Base-by-base conservation (phyloP, 2,113 vertebrate species). In the Pseudorectes ferrugineus region DNA sequence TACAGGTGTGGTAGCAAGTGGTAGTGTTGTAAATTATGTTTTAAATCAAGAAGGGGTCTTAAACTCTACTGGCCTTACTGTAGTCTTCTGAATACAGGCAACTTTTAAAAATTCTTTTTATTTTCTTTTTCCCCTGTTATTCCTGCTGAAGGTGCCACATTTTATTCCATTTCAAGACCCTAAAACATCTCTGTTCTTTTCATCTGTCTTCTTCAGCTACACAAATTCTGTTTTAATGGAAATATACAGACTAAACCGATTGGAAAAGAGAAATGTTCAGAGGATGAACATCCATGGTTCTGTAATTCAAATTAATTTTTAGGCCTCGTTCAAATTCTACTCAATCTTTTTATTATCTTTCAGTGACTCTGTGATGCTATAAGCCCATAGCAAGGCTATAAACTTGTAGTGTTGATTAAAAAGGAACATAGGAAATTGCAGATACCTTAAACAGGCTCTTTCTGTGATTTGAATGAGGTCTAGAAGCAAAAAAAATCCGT, bases 291-390 rank as follows among this genome's bases (percentile, higher is more conserved):
- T 43, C 46, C 33, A 79, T 57, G 38, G 26, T 85, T 92, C 86
- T 74, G 40, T 76, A 84, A 91, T 82, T 71, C 46, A 91, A 89
- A 88, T 89, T 92, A 92, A 74, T 80, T 91, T 95, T 89, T 71
- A 78, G 36, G 15, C 14, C 36, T 89, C 87, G 91, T 93, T 95
- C 88, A 92, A 88, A 93, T 93, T 89, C 84, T 92, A 1, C 35
- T 79, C 83, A 75, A 78, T 66, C 46, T 89, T 77, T 48, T 11
- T 33, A 61, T 91, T 92, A 87, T 92, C 66, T 86, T 89, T 29
- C 43, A 74, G 28, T 77, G 63, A 35, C 51, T 92, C 65, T 62
- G 10, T 57, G 57, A 92, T 81, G 26, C 54, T 48, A 52, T 43
- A 28, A 76, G 25, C 66, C 59, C 12, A 43, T n/a, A 94, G 36